Conservation (phyloP, 2,113 vertebrate species). For the Rhombomys opimus region DNA sequence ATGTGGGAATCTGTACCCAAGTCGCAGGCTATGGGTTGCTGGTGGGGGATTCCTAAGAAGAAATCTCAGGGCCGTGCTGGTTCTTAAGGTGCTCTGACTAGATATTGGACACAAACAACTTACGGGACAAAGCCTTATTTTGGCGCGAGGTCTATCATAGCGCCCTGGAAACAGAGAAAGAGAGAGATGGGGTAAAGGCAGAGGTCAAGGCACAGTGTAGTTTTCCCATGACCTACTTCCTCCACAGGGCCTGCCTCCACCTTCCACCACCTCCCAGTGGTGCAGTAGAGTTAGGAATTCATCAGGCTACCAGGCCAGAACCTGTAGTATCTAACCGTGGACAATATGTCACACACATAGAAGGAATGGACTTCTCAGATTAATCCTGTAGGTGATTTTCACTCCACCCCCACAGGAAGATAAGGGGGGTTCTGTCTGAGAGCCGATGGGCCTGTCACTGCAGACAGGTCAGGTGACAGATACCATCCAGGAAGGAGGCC, state of each 20-base stretch:
- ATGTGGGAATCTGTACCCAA: neutral
- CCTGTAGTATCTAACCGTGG: neutral
- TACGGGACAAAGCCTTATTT: neutral
- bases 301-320: neutral
- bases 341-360: neutral
- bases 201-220: fast-evolving
- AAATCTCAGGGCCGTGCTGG: neutral
- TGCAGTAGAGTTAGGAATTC: neutral
- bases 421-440: neutral
- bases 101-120: neutral
- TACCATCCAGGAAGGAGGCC: neutral
- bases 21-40: neutral
- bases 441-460: neutral
- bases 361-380: neutral
- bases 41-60: neutral
- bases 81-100: neutral
- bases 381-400: too few relatives aligned
- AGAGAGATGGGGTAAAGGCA: neutral
- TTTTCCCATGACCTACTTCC: neutral
- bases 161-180: neutral
- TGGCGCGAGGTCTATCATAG: neutral
- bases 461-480: too few relatives aligned
- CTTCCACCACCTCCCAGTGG: neutral
- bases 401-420: neutral
- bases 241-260: neutral